Conservation (phyloP, 2,797 vertebrate genomes). For the Scyliorhinus canicula region DNA sequence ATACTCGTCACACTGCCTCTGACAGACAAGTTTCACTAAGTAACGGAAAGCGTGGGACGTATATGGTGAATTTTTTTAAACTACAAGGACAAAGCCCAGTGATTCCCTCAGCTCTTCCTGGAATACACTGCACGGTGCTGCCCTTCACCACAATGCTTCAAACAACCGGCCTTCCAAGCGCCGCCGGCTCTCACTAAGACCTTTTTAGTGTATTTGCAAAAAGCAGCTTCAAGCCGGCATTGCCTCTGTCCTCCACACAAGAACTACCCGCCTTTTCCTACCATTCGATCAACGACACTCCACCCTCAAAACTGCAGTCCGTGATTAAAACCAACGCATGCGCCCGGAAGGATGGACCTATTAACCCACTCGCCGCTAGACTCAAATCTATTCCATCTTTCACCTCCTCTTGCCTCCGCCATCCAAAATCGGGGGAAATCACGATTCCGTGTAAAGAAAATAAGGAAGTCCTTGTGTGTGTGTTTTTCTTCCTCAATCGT, state of each 20-base stretch:
- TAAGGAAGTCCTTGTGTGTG: background rate
- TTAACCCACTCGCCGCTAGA: background rate
- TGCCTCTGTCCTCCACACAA: background rate
- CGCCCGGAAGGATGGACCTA: background rate
- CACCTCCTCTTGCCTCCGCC: no score
- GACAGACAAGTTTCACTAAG: background rate
- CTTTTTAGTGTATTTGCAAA: background rate
- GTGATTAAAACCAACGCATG: background rate
- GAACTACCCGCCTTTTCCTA: conserved; percentile 60
- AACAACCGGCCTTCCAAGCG: background rate
- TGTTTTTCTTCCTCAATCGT: no score
- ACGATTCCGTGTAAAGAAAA: background rate
- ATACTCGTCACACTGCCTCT: background rate
- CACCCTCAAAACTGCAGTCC: conserved; percentile 49
- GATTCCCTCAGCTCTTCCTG: background rate
- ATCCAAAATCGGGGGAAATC: background rate
- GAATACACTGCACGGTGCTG: background rate
- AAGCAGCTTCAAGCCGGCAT: background rate
- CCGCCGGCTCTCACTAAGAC: background rate
- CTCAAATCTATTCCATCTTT: background rate
- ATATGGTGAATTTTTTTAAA: background rate
- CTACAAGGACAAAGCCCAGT: no score
- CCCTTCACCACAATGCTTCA: background rate
- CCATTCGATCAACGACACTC: conserved; percentile 54
- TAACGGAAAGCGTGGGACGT: background rate